Conservation (phyloP, 2,797 vertebrate species). For the Gymnodraco acuticeps region DNA sequence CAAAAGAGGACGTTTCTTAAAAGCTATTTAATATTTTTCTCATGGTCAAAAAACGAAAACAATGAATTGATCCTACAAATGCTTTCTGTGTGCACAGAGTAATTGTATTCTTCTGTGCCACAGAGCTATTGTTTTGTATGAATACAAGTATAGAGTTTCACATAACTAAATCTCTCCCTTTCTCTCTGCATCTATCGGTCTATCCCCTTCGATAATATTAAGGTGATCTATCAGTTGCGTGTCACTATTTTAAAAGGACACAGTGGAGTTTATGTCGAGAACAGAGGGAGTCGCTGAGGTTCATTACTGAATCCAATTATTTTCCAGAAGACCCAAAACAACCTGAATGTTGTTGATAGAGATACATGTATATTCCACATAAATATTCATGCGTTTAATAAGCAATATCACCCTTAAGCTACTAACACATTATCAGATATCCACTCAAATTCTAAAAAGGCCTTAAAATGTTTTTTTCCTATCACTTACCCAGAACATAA, state of each 20-base stretch:
- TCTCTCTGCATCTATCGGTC: too few species aligned
- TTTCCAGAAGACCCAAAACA: conserved; percentile 72
- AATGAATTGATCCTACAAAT: not conserved
- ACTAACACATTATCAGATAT: conserved; percentile 78
- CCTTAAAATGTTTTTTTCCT: conserved; percentile 80
- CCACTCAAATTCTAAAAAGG: conserved; percentile 69
- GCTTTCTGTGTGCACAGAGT: not conserved
- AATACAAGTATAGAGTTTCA: too few species aligned
- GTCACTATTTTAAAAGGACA: conserved; percentile 62
- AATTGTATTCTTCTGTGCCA: not conserved
- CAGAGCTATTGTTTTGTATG: not conserved
- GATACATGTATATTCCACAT: conserved; percentile 76
- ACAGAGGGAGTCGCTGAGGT: conserved; percentile 69
- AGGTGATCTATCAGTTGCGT: conserved; percentile 46
- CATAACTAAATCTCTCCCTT: not conserved
- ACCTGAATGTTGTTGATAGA: conserved; percentile 79
- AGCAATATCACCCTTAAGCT: conserved; percentile 72
- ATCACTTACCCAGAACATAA: conserved; percentile 68
- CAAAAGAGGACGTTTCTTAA: not conserved
- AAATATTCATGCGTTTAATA: conserved; percentile 80
- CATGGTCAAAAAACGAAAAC: not conserved
- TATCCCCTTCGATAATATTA: conserved; percentile 2
- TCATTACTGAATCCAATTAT: conserved; percentile 77
- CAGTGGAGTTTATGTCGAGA: conserved; percentile 53
- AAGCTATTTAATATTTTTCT: not conserved